These are phyloP conservation scores for Ectemnius cavifrons DNA, from an alignment of 2,888 invertebrate genomes.

Conservation along the genomic window DNA sequence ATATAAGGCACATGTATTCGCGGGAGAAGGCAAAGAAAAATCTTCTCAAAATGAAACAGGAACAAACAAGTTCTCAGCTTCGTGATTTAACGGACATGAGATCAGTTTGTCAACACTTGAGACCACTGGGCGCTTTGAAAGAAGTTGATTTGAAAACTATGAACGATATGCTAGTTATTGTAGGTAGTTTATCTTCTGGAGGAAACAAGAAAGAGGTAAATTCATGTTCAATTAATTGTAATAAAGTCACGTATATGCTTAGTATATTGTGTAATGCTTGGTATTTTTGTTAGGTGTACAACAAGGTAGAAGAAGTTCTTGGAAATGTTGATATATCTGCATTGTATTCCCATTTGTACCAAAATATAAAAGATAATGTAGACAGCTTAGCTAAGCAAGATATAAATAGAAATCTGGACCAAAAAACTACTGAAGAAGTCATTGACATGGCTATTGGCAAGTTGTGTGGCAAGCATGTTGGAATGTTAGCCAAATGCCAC, in stretches of 20 bases:
- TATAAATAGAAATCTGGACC: constrained; percentile 17
- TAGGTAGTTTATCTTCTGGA: constrained; percentile 63
- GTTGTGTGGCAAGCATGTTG: constrained; percentile 65
- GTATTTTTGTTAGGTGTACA: constrained; percentile 60
- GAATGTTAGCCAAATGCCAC: constrained; percentile 55
- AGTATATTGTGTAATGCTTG: too few relatives aligned
- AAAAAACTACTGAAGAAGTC: constrained; percentile 32
- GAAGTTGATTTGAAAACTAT: constrained; percentile 62
- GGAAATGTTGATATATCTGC: constrained; percentile 61
- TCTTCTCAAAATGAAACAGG: constrained; percentile 62
- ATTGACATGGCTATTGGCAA: constrained; percentile 64
- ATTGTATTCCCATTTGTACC: constrained; percentile 67
- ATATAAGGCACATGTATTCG: constrained; percentile 54
- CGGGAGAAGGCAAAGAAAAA: constrained; percentile 56
- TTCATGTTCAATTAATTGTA: neutral
- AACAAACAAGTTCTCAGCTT: constrained; percentile 64
- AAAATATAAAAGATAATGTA: constrained; percentile 62
- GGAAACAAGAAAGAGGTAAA: constrained; percentile 67
- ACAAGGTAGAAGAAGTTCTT: constrained; percentile 62
- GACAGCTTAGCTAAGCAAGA: constrained; percentile 62
- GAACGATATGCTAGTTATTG: constrained; percentile 61
- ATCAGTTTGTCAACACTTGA: constrained; percentile 66
- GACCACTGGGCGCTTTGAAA: constrained; percentile 61
- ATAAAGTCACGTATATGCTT: too few relatives aligned
- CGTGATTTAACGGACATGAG: constrained; percentile 66